Evolutionary conservation across 1,140 invertebrate genomes (phyloP).

Genomic region (Venturia canescens): DNA sequence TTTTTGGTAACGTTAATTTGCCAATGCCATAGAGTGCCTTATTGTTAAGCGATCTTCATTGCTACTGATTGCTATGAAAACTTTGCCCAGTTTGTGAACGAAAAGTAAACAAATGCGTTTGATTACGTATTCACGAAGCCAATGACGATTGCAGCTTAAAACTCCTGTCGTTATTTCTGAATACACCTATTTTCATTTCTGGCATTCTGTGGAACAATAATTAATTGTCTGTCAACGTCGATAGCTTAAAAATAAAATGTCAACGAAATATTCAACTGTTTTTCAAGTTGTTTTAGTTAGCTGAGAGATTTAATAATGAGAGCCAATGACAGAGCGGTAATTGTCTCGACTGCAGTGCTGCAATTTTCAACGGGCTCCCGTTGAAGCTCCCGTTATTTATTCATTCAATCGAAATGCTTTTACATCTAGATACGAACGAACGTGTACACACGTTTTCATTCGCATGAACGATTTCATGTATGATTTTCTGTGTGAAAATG

Average conservation of each 20-base stretch:
- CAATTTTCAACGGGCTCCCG: slow-evolving; percentile 45
- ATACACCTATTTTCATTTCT: not conserved
- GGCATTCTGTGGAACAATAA: not conserved
- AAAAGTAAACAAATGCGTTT: not conserved
- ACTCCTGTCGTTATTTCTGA: not conserved
- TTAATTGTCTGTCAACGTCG: not conserved
- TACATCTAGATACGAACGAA: not conserved
- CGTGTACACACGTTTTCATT: no score
- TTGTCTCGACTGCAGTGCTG: slow-evolving; percentile 71
- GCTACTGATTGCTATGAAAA: slow-evolving; percentile 23
- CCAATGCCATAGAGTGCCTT: slow-evolving; percentile 28
- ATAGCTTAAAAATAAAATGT: not conserved
- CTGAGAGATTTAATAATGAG: slow-evolving; percentile 76
- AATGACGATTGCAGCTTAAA: slow-evolving; percentile 36
- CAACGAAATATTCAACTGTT: slow-evolving; percentile 30
- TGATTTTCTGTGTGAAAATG: no score
- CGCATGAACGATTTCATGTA: no score
- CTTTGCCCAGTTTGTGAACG: slow-evolving; percentile 6
- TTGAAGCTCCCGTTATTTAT: not conserved
- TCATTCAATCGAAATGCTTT: not conserved
- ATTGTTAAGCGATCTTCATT: slow-evolving; percentile 29
- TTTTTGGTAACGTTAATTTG: slow-evolving; percentile 26
- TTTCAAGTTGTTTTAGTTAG: slow-evolving; percentile 40
- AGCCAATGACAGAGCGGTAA: slow-evolving; percentile 76
- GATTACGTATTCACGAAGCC: not conserved